phyloP scores from a whole-genome alignment of 1,140 invertebrate species.

The Penaeus indicus region DNA sequence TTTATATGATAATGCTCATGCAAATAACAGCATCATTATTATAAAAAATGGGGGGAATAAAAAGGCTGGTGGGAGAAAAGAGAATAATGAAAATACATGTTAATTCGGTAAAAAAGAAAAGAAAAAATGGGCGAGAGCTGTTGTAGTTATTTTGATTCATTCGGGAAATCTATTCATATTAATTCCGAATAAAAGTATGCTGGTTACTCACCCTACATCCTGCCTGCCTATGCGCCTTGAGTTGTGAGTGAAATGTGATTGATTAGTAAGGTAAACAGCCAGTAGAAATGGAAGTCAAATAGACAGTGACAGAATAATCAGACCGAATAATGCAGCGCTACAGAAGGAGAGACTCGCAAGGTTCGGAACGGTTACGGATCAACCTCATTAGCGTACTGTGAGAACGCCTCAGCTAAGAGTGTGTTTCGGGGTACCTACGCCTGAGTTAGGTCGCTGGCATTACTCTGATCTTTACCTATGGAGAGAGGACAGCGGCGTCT shows the following conservation, averaged over 20 bases:
- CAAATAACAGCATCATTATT: too few relatives aligned
- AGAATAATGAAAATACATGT: too few relatives aligned
- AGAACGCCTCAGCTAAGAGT: background rate
- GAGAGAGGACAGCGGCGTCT: conserved; percentile 61
- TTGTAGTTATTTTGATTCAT: background rate
- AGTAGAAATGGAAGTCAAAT: background rate
- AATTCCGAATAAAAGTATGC: conserved; percentile 17
- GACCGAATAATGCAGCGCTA: too few relatives aligned
- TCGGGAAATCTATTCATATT: conserved; percentile 26
- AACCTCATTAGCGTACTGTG: conserved; percentile 47
- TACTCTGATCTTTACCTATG: conserved; percentile 56
- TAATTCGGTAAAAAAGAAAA: too few relatives aligned
- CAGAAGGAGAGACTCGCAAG: too few relatives aligned
- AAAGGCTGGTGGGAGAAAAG: too few relatives aligned
- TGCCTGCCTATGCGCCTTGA: conserved; percentile 58
- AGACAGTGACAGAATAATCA: too few relatives aligned
- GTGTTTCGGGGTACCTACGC: background rate
- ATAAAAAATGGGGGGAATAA: too few relatives aligned
- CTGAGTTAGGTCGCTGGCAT: background rate
- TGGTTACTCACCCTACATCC: conserved; percentile 54
- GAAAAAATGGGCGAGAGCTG: too few relatives aligned
- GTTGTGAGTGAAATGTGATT: conserved; percentile 43
- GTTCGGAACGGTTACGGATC: conserved; percentile 36
- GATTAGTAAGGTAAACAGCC: conserved; percentile 40
- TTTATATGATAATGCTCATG: too few relatives aligned